phyloP scores from a whole-genome alignment of 1,140 invertebrate species.

The Sycophila sp. region DNA sequence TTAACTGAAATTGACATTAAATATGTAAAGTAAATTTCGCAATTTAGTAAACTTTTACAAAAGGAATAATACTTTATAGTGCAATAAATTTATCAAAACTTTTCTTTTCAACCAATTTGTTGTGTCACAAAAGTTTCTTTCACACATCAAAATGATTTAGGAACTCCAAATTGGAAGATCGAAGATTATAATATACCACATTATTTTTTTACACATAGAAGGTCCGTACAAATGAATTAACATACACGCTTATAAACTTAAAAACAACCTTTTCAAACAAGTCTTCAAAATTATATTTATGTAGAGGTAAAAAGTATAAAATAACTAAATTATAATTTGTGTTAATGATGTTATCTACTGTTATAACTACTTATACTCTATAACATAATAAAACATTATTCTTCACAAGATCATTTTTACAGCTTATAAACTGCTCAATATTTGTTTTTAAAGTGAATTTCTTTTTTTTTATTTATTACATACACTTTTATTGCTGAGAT shows the following conservation, averaged over 20 bases:
- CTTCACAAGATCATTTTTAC: not conserved
- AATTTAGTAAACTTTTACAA: not conserved
- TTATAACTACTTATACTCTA: conserved; percentile 5
- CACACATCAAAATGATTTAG: conserved; percentile 14
- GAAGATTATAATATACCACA: not conserved
- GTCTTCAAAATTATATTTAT: conserved; percentile 2
- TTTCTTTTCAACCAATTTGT: not conserved
- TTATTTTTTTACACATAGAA: not conserved
- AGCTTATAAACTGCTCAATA: not conserved
- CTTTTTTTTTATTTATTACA: not conserved
- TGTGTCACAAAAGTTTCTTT: not conserved
- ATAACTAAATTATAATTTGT: not conserved
- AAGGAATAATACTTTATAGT: not conserved
- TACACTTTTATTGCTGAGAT: conserved; percentile 17
- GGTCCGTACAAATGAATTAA: not conserved
- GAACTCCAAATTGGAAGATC: conserved; percentile 29
- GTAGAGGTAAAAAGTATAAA: conserved; percentile 18
- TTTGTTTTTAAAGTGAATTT: not conserved
- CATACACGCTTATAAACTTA: not conserved
- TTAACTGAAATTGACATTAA: not conserved
- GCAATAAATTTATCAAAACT: not conserved
- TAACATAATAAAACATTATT: not conserved
- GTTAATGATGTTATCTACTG: conserved; percentile 1
- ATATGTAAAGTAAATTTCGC: not conserved
- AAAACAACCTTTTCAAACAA: conserved; percentile 7